phyloP scores from a whole-genome alignment of 1,140 invertebrate genomes.

The Drosophila oshimai region DNA sequence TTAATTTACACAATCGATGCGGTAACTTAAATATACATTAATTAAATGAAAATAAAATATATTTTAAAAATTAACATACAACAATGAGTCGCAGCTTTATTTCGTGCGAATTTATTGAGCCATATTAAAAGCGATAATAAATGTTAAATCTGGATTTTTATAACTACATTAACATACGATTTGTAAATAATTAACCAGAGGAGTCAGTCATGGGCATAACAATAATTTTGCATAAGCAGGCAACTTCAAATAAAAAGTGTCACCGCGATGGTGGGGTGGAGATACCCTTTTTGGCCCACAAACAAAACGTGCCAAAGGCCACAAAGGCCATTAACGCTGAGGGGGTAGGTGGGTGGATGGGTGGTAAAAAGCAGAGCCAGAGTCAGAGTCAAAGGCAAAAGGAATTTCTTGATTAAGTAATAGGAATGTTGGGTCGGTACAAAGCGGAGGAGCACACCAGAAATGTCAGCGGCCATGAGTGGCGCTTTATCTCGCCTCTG shows the following conservation, averaged over 20 bases:
- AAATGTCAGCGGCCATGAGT: slow-evolving; percentile 42
- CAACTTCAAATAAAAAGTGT: background rate
- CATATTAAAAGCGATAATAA: background rate
- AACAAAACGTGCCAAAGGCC: slow-evolving; percentile 37
- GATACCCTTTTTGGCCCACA: slow-evolving; percentile 1
- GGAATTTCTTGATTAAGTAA: slow-evolving; percentile 78
- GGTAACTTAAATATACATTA: too few species aligned
- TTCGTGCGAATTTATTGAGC: background rate
- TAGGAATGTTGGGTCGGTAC: slow-evolving; percentile 51
- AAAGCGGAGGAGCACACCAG: slow-evolving; percentile 13
- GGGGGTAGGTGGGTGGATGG: background rate
- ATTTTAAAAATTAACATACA: too few species aligned
- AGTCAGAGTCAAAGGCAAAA: slow-evolving; percentile 28
- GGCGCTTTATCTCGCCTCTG: slow-evolving; percentile 18
- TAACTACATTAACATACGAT: background rate
- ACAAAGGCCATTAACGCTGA: slow-evolving; percentile 50
- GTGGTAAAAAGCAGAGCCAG: background rate
- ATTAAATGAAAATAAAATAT: too few species aligned
- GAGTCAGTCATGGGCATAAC: background rate
- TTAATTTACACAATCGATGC: too few species aligned
- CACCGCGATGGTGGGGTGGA: background rate
- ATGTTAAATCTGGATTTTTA: background rate
- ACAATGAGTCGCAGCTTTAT: background rate
- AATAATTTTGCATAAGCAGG: too few species aligned
- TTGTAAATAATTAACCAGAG: background rate